phyloP scores from a whole-genome alignment of 2,888 invertebrate species.

The Kryphioiulus occultus region DNA sequence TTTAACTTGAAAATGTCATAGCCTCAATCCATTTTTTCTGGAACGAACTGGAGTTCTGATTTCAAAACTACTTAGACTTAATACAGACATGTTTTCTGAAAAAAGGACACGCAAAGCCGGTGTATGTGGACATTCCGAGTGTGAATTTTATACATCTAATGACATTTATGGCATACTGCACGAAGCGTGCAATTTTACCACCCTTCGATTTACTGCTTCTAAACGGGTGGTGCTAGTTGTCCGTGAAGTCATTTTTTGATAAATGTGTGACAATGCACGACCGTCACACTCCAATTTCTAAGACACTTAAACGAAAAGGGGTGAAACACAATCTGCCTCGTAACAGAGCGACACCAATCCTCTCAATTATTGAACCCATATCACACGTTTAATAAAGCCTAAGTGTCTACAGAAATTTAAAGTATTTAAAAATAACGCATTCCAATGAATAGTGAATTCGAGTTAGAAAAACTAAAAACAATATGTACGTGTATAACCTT shows the following conservation, averaged over 20 bases:
- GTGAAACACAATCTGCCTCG: not conserved
- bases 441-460: not conserved
- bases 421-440: not conserved
- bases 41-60: not conserved
- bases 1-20: slow-evolving; percentile 13
- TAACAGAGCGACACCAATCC: not conserved
- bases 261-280: slow-evolving; percentile 24
- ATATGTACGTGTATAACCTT: not conserved
- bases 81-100: not conserved
- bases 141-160: not conserved
- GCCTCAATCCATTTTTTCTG: not conserved
- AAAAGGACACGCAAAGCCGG: not conserved
- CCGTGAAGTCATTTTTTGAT: slow-evolving; percentile 28
- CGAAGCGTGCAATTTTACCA: not conserved
- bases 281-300: slow-evolving; percentile 31
- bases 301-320: not conserved
- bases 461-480: not conserved
- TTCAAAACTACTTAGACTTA: not conserved
- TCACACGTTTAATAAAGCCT: not conserved
- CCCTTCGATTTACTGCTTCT: not conserved
- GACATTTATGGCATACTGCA: slow-evolving; percentile 4
- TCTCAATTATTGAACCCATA: not conserved
- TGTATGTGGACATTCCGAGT: not conserved
- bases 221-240: slow-evolving; percentile 14
- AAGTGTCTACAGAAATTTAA: not conserved